A percentile compares a stretch with the other conserved stretches of the same genome.
phyloP scores from a whole-genome alignment of 2,888 invertebrate species.

The Stramonita haemastoma region DNA sequence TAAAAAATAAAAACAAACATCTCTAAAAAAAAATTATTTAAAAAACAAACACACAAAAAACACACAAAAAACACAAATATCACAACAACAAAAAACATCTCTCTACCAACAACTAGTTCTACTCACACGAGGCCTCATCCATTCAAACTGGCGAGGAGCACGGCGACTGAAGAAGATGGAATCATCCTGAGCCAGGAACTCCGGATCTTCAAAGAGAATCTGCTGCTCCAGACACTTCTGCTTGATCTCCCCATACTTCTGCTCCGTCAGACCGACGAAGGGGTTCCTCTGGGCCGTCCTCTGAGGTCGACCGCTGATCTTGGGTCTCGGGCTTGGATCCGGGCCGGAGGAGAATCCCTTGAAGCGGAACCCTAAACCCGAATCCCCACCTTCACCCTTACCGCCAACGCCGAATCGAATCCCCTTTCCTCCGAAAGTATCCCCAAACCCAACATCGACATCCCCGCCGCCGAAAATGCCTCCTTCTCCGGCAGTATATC shows the following conservation, averaged over 20 bases:
- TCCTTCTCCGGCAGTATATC: slow-evolving; percentile 46
- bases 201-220: slow-evolving; percentile 91
- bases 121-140: slow-evolving; percentile 88
- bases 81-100: no score
- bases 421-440: slow-evolving; percentile 54
- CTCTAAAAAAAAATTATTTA: no score
- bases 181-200: slow-evolving; percentile 89
- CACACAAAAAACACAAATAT: no score
- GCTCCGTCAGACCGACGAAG: slow-evolving; percentile 64
- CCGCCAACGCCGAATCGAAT: slow-evolving; percentile 56
- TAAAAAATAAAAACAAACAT: no score
- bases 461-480: slow-evolving; percentile 44
- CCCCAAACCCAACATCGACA: slow-evolving; percentile 54
- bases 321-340: slow-evolving; percentile 55
- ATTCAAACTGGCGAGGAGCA: slow-evolving; percentile 91
- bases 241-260: slow-evolving; percentile 95
- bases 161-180: slow-evolving; percentile 91
- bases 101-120: not conserved
- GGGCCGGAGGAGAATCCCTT: slow-evolving; percentile 47
- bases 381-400: slow-evolving; percentile 27
- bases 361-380: slow-evolving; percentile 31
- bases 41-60: no score
- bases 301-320: slow-evolving; percentile 40
- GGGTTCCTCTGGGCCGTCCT: slow-evolving; percentile 49
- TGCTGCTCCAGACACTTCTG: slow-evolving; percentile 86